Evolutionary conservation across 2,888 invertebrate genomes (phyloP), one percentile per base, ranked within the genome.

Genomic region (Agrochola lychnidis): DNA sequence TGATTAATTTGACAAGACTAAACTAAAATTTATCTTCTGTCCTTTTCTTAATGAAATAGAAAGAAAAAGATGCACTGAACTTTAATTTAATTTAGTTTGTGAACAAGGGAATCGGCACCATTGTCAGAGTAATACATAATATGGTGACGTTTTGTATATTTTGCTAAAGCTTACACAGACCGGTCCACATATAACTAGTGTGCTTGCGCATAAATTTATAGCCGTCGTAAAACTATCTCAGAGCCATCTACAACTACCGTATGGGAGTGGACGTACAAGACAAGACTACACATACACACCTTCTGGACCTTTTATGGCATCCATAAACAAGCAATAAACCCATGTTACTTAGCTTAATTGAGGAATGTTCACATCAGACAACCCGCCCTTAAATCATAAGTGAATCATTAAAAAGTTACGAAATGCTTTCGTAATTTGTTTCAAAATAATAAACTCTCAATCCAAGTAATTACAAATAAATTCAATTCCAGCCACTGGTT

Each of bases 391-490:
- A 56, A 72, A 70, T 59, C 30, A 59, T 48, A 56, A 73, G n/a
- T 51, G 61, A 70, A 62, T 69, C 59, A 84, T 69, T 73, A 57
- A 69, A 81, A 85, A 76, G 48, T 71, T 59, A 25, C 6, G 12
- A 64, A 70, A 63, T 70, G n/a, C 53, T 72, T 81, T 45, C 30
- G 4, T 70, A 80, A 82, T 84, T 75, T 57, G 61, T 74, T 72
- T 56, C 53, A 48, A 59, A 70, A 75, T 83, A 74, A 66, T 79
- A 40, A 82, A 82, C 56, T 82, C 69, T 48, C 62, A 53, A 75
- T 73, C 53, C 9, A 61, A 82, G 67, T 82, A 82, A 82, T 85
- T 75, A 64, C 74, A 75, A 79, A 83, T 86, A 79, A 86, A 86
- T 86, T 84, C 22, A 78, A 81, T 84, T 78, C 48, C n/a, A 73